Evolutionary conservation across 2,113 vertebrate species (phyloP), one percentile per base, ranked within the genome.

Genomic region (Lepus timidus): DNA sequence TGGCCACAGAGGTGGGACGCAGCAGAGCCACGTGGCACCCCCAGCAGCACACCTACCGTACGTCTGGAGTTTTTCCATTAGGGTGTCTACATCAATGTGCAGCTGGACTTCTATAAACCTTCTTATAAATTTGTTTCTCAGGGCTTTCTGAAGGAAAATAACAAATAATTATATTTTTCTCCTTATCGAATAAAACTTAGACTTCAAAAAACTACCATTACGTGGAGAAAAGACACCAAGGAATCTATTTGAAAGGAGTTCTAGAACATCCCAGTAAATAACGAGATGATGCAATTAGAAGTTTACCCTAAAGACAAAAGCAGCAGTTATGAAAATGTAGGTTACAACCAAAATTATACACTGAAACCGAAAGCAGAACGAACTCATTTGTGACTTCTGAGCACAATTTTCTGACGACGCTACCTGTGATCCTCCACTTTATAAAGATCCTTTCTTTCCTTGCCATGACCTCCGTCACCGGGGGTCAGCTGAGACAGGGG

Each of bases 51-150:
- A 94, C 98, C 2, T 96, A 99, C 98, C 97, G 1, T 97, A 98
- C 0, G 23, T 31, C 80, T 97, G 93, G 36, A 98, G 96, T 29
- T 97, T 95, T 85, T 95, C 85, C 0, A 74, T 78, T 22, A 98
- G 93, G 6, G 95, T 82, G 78, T 96, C 97, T 51, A 80, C 89
- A 55, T 98, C 96, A 55, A 98, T 65, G 67, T 97, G 94, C 96
- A 98, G 82, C 85, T 98, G 98, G 25, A 92, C 98, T 95, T 98
- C 95, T 85, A 98, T 39, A 27, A 98, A 98, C n/a, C 95, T 97
- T 73, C 97, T 97, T 95, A 98, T 20, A 19, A 98, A 98, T 75
- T 87, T 97, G 81, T 75, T 98, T 65, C 96, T 94, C 88, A 98
- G 93, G 52, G 90, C 64, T 68, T 97, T 98, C 98, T 98, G 93